Base-by-base conservation (phyloP, 2,113 vertebrate species). In the Salminus brasiliensis region DNA sequence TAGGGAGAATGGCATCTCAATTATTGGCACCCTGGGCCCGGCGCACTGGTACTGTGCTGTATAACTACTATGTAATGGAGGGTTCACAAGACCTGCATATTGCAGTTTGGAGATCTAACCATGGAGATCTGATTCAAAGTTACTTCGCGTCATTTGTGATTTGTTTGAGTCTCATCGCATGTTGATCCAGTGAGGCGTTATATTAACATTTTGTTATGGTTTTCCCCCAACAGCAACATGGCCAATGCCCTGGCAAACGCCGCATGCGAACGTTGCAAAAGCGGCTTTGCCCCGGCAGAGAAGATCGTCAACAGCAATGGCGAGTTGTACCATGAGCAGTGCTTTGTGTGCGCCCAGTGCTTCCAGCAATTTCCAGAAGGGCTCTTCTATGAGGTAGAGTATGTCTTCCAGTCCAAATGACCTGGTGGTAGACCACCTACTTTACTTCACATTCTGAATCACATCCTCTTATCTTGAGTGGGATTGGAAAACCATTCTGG, bases 361-460 rank as follows among this genome's bases (percentile, higher is more conserved):
- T 98, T 98, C 71, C 97, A 98, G 91, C 97, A 98, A 90, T 99
- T 99, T 87, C 98, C 98, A 0, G 98, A 98, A n/a, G 98, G 97
- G 34, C 96, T 99, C 69, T 99, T 99, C 89, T 99, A 99, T 0
- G 98, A 99, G 96, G 98, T 98, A 81, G 84, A 92, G 2, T n/a
- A 15, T 43, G 15, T 3, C 27, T 65, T 1, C 18, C 34, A 27
- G 32, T 66, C 34, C 25, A n/a, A 66, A 32, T 2, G 5, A 62
- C 13, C 30, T 62, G 59, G 5, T 21, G 2, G 16, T n/a, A 53
- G 6, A 29, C 45, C 27, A n/a, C 12, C 15, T 23, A 39, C 7
- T 72, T 32, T 7, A 55, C 7, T 72, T 49, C 16, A 11, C 23
- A 15, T 62, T 21, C 4, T 30, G 27, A 4, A 5, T 36, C n/a